These are phyloP conservation scores for Hyperoplus lanceolatus DNA, from an alignment of 2,797 vertebrate genomes.

Conservation along the genomic window DNA sequence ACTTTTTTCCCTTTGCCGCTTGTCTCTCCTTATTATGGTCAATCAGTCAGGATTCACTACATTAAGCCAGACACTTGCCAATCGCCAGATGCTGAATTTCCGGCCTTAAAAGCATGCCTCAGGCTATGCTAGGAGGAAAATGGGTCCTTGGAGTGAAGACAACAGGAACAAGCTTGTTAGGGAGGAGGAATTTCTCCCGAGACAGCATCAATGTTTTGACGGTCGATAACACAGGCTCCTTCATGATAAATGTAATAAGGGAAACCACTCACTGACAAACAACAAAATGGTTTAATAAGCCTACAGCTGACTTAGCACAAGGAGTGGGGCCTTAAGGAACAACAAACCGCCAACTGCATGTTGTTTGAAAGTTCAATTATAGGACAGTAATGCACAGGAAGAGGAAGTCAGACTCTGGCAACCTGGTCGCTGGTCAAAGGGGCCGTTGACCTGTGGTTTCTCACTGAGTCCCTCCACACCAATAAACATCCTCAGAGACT, in stretches of 20 bases:
- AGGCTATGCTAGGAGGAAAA: slow-evolving; percentile 62
- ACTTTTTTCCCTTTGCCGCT: slow-evolving; percentile 14
- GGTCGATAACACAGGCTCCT: slow-evolving; percentile 35
- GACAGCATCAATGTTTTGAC: slow-evolving; percentile 35
- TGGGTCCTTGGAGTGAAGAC: slow-evolving; percentile 53
- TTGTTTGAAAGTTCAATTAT: slow-evolving; percentile 45
- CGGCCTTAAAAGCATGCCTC: slow-evolving; percentile 46
- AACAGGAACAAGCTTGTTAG: slow-evolving; percentile 63
- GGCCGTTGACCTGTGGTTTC: slow-evolving; percentile 45
- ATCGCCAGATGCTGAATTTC: slow-evolving; percentile 23
- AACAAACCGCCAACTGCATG: slow-evolving; percentile 3
- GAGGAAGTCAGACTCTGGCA: slow-evolving; percentile 62
- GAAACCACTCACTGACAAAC: slow-evolving; percentile 3
- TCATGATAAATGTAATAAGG: slow-evolving; percentile 1
- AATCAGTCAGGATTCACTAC: slow-evolving; percentile 57
- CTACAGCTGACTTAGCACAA: not conserved
- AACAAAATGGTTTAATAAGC: slow-evolving; percentile 17
- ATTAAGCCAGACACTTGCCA: slow-evolving; percentile 47
- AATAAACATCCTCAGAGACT: slow-evolving; percentile 71
- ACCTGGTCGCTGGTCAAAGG: slow-evolving; percentile 39
- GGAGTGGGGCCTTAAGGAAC: not conserved
- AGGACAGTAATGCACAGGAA: slow-evolving; percentile 52
- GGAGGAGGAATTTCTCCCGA: slow-evolving; percentile 48
- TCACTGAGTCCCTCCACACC: slow-evolving; percentile 40
- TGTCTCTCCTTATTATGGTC: slow-evolving; percentile 39